Base-by-base conservation (phyloP, 2,113 vertebrate genomes). In the Spea bombifrons region DNA sequence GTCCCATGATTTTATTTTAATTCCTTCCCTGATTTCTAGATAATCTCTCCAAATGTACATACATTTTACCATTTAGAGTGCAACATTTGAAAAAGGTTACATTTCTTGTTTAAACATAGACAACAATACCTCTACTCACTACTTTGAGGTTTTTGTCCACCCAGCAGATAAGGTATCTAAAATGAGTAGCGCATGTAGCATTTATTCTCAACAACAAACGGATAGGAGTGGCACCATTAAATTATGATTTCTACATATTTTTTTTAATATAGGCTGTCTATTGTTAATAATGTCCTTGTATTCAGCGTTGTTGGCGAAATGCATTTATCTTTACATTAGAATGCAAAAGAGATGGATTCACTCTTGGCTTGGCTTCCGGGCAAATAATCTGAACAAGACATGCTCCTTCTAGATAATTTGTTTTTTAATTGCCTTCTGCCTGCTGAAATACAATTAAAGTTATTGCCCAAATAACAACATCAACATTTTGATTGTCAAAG, bases 381-480 rank as follows among this genome's bases (percentile, higher is more conserved):
- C 86, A 87, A 89, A 90, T 72, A 87, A 86, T 85, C 76, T 89
- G 89, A 80, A 88, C 84, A 88, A 92, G 90, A 87, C 85, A 89
- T 86, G 89, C 88, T 92, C 90, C 89, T 91, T 82, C 84, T 87
- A 90, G 89, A 91, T 93, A 92, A 93, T 93, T 92, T 92, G 90
- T 91, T 92, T 92, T 89, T 88, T 92, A 93, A 93, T 92, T 92
- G 90, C 88, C 84, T 90, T 92, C 90, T 87, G 73, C 90, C 90
- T 91, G 89, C 90, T 91, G 88, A 92, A 93, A 93, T 92, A 93
- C 92, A 93, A 93, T 93, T 93, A 93, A 91, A 92, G 87, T 89
- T 92, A 92, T 90, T 92, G 88, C 89, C 89, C 87, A 91, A 92
- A 91, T 92, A 92, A 90, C 91, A 93, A 91, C 91, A 89, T 90